Base-by-base conservation (phyloP, 2,797 vertebrate species). In the Arnoldichthys spilopterus region DNA sequence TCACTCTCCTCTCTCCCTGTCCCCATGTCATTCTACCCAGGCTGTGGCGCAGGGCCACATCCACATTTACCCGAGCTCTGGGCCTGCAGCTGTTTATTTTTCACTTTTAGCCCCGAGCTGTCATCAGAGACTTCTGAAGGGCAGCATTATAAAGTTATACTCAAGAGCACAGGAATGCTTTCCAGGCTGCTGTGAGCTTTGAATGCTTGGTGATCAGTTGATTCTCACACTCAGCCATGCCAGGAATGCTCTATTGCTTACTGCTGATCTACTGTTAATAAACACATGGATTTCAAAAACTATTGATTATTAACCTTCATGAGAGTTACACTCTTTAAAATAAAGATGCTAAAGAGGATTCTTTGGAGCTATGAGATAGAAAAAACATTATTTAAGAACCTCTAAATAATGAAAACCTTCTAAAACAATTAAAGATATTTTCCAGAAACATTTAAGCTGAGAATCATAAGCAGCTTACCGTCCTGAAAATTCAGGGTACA, bases 41-140 rank as follows among this genome's bases (percentile, higher is more conserved):
- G 32, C 67, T 26, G 47, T 83, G 82, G 85, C 83, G 58, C 13
- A 26, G 9, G n/a, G 54, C 84, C 85, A 83, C 80, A 78, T 86
- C 85, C 79, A 76, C 77, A 82, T 87, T 87, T 88, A 87, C 80
- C 82, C 51, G 74, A 81, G 68, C 78, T 64, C 81, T 16, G 64
- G 43, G 77, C 76, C 72, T 37, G 82, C 91, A 92, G 91, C 90
- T 92, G 90, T 88, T 89, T 89, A 72, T 58, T 84, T 88, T 86
- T 91, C 85, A 87, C 88, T 91, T 89, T 91, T 84, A 90, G 88
- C 87, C 81, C 80, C 78, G 77, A 69, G 30, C 72, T 86, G 78
- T 91, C 89, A 83, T 84, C 88, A 80, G 79, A 85, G 84, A 74
- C 76, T 88, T 84, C 79, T 77, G 79, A 88, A 85, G 84, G 84